These are phyloP conservation scores for Nettapus auritus DNA, from an alignment of 2,113 vertebrate genomes.

Conservation along the genomic window DNA sequence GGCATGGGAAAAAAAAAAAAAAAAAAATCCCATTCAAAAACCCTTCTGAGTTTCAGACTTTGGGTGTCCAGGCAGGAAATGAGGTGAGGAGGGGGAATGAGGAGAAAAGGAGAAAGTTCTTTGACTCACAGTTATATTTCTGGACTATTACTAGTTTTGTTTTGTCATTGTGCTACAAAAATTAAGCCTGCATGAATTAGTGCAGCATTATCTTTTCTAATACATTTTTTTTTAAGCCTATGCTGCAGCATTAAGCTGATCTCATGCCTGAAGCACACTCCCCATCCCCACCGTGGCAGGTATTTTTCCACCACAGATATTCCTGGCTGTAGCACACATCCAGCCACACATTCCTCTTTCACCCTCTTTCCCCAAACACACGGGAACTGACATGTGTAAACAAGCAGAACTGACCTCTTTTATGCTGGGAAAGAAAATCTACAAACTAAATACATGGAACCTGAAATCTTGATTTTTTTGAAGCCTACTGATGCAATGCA, in stretches of 20 bases:
- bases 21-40: constrained; percentile 7
- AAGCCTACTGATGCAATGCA: background rate
- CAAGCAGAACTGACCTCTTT: background rate
- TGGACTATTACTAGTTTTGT: constrained; percentile 13
- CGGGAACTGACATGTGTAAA: background rate
- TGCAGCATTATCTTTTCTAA: constrained; percentile 46
- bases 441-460: background rate
- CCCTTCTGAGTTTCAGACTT: constrained; percentile 34
- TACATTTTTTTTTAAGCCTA: constrained; percentile 29
- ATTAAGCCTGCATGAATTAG: constrained; percentile 14
- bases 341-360: background rate
- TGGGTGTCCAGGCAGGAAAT: constrained; percentile 12
- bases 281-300: background rate
- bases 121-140: constrained; percentile 45
- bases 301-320: background rate
- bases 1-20: background rate
- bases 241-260: constrained; percentile 33
- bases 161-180: background rate
- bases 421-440: background rate
- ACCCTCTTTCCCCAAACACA: background rate
- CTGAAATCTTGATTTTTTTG: background rate
- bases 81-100: background rate
- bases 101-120: background rate
- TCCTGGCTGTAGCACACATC: background rate
- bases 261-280: background rate